A percentile compares a stretch with the other conserved stretches of the same genome.
phyloP scores from a whole-genome alignment of 2,113 vertebrate genomes.

The Trogon melanurus region DNA sequence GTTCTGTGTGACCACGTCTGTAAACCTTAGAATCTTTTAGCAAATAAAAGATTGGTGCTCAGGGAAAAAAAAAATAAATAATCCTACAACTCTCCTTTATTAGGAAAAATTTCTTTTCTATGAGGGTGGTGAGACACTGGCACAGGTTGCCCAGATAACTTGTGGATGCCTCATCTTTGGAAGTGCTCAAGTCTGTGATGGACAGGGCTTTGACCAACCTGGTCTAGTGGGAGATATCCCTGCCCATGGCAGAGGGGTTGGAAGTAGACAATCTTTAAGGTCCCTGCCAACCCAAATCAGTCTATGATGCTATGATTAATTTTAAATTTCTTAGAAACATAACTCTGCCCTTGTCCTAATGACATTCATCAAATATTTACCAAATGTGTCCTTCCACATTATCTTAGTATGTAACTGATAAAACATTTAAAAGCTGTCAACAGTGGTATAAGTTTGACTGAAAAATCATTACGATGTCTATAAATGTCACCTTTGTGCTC shows the following conservation, averaged over 20 bases:
- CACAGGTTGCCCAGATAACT: too few species aligned
- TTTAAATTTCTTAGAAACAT: background rate
- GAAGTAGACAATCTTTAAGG: too few species aligned
- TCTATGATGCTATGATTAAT: background rate
- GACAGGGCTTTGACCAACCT: too few species aligned
- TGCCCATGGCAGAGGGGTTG: too few species aligned
- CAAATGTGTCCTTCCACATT: background rate
- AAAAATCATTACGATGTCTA: background rate
- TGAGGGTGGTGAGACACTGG: too few species aligned
- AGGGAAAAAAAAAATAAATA: background rate
- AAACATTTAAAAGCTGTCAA: conserved; percentile 36
- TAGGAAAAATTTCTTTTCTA: too few species aligned
- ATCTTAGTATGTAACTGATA: background rate
- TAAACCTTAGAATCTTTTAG: background rate
- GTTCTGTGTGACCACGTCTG: background rate
- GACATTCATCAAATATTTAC: conserved; percentile 66
- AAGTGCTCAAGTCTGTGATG: too few species aligned
- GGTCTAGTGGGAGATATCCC: too few species aligned
- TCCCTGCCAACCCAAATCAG: too few species aligned
- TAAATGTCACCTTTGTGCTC: background rate
- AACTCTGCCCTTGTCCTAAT: conserved; percentile 15
- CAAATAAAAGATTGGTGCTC: background rate
- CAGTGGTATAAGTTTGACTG: background rate
- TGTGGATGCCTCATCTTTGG: too few species aligned
- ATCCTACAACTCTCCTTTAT: background rate